phyloP scores from a whole-genome alignment of 2,797 vertebrate species.

The Loriculus beryllinus region DNA sequence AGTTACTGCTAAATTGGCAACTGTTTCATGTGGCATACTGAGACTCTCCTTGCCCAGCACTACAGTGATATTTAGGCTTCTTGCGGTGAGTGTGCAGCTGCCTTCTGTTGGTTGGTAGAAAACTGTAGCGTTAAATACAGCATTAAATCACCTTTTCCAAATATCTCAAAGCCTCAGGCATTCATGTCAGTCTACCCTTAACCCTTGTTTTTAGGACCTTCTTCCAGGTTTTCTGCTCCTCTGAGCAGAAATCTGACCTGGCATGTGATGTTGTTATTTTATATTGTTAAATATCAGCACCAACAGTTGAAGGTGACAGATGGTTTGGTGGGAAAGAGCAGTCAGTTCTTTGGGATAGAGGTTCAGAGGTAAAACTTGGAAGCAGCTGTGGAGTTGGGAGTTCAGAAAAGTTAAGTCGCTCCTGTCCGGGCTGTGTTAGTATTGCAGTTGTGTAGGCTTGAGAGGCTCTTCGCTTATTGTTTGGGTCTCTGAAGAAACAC shows the following conservation, averaged over 20 bases:
- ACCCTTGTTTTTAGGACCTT: background rate
- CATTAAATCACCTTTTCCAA: background rate
- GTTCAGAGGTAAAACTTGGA: background rate
- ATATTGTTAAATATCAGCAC: background rate
- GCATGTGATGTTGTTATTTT: background rate
- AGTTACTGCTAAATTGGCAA: background rate
- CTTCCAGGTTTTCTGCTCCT: background rate
- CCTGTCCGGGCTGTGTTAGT: background rate
- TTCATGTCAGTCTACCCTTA: background rate
- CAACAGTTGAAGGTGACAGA: background rate
- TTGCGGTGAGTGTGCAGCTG: background rate
- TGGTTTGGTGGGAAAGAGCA: background rate
- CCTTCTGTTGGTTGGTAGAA: background rate
- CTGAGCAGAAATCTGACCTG: background rate
- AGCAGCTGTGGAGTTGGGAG: background rate
- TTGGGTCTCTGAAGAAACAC: background rate
- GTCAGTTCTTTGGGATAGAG: background rate
- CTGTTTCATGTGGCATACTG: rapidly evolving
- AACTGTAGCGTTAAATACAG: background rate
- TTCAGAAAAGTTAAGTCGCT: background rate
- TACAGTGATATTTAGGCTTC: background rate
- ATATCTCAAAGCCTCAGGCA: background rate
- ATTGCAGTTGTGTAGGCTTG: background rate
- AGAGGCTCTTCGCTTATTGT: background rate
- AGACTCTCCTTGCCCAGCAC: background rate